These are phyloP conservation scores for Beris morrisii DNA, from an alignment of 2,888 invertebrate species.

Conservation along the genomic window DNA sequence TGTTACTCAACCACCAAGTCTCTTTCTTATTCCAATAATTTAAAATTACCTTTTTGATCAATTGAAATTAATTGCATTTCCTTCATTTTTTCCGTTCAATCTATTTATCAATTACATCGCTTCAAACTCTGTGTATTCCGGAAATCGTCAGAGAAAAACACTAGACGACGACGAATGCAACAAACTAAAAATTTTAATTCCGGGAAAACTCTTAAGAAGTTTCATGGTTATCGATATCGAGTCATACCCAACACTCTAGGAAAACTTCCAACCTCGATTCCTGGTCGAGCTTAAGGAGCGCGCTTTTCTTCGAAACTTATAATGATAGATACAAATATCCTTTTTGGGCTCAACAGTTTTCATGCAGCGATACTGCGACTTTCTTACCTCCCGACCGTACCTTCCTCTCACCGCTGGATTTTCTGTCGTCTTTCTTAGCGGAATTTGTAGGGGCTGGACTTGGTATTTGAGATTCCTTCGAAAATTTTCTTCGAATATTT, in stretches of 20 bases:
- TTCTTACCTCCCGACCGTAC: too few relatives aligned
- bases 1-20: too few relatives aligned
- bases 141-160: too few relatives aligned
- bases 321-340: constrained; percentile 17
- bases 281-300: background rate
- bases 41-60: too few relatives aligned
- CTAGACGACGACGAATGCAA: constrained; percentile 4
- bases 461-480: background rate
- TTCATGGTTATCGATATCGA: constrained; percentile 11
- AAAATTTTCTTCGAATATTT: background rate
- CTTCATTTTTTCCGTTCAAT: too few relatives aligned
- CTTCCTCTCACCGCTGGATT: background rate
- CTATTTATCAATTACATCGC: too few relatives aligned
- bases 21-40: too few relatives aligned
- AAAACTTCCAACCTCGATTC: constrained; percentile 3
- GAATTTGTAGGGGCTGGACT: background rate
- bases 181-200: constrained; percentile 11
- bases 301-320: constrained; percentile 15
- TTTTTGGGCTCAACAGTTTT: constrained; percentile 3
- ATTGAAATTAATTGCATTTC: too few relatives aligned
- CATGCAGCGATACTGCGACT: constrained; percentile 9
- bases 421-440: background rate
- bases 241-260: too few relatives aligned
- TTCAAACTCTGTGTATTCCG: too few relatives aligned
- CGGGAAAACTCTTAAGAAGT: constrained; percentile 4